phyloP scores from a whole-genome alignment of 2,888 invertebrate species.

The Agrotis segetum region DNA sequence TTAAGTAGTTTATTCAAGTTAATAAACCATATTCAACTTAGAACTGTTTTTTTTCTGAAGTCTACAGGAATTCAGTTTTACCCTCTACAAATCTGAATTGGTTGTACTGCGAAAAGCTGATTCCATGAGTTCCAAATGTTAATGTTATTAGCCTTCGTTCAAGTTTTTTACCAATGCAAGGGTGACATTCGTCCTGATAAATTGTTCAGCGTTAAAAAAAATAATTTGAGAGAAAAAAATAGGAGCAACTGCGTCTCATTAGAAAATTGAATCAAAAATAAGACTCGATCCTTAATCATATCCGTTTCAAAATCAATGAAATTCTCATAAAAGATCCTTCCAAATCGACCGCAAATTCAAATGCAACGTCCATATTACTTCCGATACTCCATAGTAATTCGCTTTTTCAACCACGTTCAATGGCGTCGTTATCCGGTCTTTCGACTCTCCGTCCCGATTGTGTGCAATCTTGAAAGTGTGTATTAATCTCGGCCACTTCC shows the following conservation, averaged over 20 bases:
- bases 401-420: conserved; percentile 26
- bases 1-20: too few relatives aligned
- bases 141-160: too few relatives aligned
- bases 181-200: too few relatives aligned
- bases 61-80: too few relatives aligned
- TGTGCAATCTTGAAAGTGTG: conserved; percentile 59
- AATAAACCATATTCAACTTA: too few relatives aligned
- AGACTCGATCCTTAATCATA: neutral
- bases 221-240: neutral
- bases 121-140: too few relatives aligned
- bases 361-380: conserved; percentile 6
- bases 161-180: too few relatives aligned
- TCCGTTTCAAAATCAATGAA: neutral
- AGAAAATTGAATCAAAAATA: neutral
- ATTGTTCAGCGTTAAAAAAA: too few relatives aligned
- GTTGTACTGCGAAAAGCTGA: too few relatives aligned
- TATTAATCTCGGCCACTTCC: conserved; percentile 73
- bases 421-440: conserved; percentile 52
- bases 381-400: conserved; percentile 6
- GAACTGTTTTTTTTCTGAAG: too few relatives aligned
- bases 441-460: conserved; percentile 30
- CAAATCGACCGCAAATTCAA: conserved; percentile 5
- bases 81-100: too few relatives aligned
- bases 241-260: neutral
- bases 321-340: neutral